Percentiles rank a stretch among this genome's conserved stretches.
These are phyloP conservation scores for Folsomia candida DNA, from an alignment of 2,888 invertebrate genomes.

Conservation along the genomic window DNA sequence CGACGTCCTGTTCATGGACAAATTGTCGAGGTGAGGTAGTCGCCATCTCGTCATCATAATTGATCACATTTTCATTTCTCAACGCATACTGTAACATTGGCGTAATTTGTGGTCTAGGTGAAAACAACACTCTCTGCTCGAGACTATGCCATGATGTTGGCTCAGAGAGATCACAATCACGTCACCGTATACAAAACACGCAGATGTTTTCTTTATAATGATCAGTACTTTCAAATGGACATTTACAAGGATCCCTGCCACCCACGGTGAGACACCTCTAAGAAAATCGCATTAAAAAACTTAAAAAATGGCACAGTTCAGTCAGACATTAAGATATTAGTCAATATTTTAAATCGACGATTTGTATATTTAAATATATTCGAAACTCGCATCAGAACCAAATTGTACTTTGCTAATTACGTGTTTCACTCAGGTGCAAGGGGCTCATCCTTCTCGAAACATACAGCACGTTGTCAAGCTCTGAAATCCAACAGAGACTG, in stretches of 20 bases:
- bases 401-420: conserved; percentile 58
- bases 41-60: no score
- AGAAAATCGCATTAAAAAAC: no score
- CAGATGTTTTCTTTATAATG: conserved; percentile 91
- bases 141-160: conserved; percentile 84
- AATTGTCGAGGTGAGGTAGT: conserved; percentile 74
- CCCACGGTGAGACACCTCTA: no score
- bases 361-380: no score
- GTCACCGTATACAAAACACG: conserved; percentile 90
- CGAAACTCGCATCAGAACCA: no score
- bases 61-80: neutral
- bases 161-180: conserved; percentile 78
- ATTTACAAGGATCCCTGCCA: conserved; percentile 88
- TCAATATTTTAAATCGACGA: no score
- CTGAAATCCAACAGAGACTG: conserved; percentile 63
- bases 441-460: conserved; percentile 88
- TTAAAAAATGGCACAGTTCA: no score
- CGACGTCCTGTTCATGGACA: conserved; percentile 85
- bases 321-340: no score
- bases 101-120: conserved; percentile 53
- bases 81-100: neutral
- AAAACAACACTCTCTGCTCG: conserved; percentile 87
- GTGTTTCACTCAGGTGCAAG: no score
- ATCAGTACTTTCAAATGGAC: conserved; percentile 96
- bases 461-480: conserved; percentile 76